These are phyloP conservation scores for Connochaetes taurinus DNA, from an alignment of 2,113 vertebrate species.

Conservation along the genomic window DNA sequence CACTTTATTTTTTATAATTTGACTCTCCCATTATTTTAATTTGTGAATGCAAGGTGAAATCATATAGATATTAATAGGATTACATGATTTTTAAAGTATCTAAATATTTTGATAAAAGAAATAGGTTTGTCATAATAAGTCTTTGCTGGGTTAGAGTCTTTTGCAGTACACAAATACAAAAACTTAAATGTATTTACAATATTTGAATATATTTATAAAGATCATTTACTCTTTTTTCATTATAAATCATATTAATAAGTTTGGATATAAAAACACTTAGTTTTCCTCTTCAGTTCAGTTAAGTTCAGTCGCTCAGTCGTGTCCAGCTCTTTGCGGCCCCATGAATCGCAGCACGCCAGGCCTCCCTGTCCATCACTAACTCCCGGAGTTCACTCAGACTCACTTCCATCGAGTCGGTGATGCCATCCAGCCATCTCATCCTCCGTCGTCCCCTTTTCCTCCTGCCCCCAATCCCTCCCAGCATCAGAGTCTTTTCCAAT, in stretches of 20 bases:
- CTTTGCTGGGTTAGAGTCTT: background rate
- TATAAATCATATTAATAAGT: background rate
- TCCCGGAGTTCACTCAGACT: too few relatives aligned
- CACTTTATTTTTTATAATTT: background rate
- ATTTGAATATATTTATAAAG: background rate
- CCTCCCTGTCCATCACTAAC: too few relatives aligned
- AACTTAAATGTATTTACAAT: background rate
- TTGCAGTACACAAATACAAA: background rate
- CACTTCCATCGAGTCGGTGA: too few relatives aligned
- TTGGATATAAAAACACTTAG: background rate
- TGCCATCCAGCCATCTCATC: too few relatives aligned
- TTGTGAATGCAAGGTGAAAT: background rate
- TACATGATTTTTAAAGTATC: background rate
- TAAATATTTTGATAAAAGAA: background rate
- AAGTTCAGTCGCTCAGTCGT: too few relatives aligned
- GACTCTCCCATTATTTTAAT: background rate
- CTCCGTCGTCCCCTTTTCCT: too few relatives aligned
- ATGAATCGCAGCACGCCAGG: too few relatives aligned
- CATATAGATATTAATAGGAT: background rate
- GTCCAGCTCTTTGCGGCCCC: too few relatives aligned
- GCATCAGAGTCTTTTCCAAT: too few relatives aligned
- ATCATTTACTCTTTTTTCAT: background rate
- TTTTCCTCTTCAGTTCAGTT: background rate
- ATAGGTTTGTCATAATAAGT: background rate
- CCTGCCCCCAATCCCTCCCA: too few relatives aligned